These are phyloP conservation scores for Stylophora pistillata DNA, from an alignment of 64 coral and sea anemone genomes.

Conservation along the genomic window DNA sequence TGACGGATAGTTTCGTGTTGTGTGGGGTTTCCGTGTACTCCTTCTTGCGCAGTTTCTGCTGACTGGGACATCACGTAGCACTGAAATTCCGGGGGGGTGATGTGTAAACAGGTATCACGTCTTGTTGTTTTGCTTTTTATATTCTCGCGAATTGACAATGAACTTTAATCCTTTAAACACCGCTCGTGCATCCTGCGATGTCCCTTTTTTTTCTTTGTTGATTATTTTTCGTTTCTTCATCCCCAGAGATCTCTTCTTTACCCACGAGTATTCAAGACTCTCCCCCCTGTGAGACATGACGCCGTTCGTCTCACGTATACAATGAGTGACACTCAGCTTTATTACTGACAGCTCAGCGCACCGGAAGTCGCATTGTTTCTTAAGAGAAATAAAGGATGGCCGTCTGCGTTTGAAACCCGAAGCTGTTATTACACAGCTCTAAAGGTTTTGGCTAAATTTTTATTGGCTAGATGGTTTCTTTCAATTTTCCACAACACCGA, in stretches of 20 bases:
- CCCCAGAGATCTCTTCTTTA: background rate
- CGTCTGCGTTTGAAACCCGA: background rate
- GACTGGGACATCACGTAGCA: background rate
- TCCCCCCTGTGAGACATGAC: background rate
- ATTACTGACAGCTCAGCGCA: background rate
- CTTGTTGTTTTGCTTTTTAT: no score
- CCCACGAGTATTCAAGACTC: background rate
- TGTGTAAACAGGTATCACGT: no score
- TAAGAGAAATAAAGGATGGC: background rate
- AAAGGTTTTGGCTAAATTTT: background rate
- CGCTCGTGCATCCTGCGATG: no score
- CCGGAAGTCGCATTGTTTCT: constrained; percentile 27
- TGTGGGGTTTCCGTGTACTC: background rate
- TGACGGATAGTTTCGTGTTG: background rate
- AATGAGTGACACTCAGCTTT: constrained; percentile 3
- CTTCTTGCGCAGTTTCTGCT: background rate
- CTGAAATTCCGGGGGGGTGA: background rate
- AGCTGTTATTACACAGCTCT: background rate
- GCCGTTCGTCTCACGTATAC: constrained; percentile 11
- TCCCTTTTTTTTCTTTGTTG: background rate
- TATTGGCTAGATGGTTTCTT: background rate
- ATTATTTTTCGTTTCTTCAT: background rate
- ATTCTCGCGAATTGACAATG: no score
- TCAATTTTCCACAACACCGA: background rate
- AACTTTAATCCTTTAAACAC: no score